Evolutionary conservation across 2,113 vertebrate genomes (phyloP), one percentile per base, ranked within the genome.

Genomic region (Plotosus lineatus): DNA sequence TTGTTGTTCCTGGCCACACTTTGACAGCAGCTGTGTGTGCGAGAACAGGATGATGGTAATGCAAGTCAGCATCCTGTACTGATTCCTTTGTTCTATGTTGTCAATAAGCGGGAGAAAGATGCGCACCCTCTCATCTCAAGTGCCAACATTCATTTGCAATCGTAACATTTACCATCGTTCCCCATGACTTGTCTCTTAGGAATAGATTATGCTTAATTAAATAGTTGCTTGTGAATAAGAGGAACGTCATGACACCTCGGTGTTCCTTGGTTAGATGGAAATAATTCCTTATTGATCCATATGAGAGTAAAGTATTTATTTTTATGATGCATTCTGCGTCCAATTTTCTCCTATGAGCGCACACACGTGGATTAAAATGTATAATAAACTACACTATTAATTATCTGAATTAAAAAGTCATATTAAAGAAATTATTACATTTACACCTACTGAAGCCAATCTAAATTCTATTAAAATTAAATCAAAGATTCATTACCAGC

Each of bases 71-170:
- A 82, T 85, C 73, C 46, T 76, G 26, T 48, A 66, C 46, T 80
- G 84, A 80, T 83, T 78, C 65, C 60, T 77, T 77, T 85, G 66
- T 78, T 63, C 17, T 66, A 58, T 26, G 48, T 68, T 83, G 77
- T 63, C 65, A 83, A 84, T 78, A 80, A 66, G 60, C 21, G 11
- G 60, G 50, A 33, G 55, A 68, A 77, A 60, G 72, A 80, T 84
- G 71, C 26, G 15, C 46, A 36, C 51, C 31, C 38, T 61, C 55
- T 80, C 78, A 84, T 80, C 82, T 76, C 61, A 10, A 58, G 38
- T 71, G 82, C 61, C 82, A 84, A 69, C 72, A 76, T 80, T 84
- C 63, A 84, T 84, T 84, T 84, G 73, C 48, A 66, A 42, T 56
- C 11, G 15, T 65, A 83, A 74, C 40, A 74, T 75, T 66, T 50